phyloP scores from a whole-genome alignment of 2,888 invertebrate genomes.

The Timema cristinae region DNA sequence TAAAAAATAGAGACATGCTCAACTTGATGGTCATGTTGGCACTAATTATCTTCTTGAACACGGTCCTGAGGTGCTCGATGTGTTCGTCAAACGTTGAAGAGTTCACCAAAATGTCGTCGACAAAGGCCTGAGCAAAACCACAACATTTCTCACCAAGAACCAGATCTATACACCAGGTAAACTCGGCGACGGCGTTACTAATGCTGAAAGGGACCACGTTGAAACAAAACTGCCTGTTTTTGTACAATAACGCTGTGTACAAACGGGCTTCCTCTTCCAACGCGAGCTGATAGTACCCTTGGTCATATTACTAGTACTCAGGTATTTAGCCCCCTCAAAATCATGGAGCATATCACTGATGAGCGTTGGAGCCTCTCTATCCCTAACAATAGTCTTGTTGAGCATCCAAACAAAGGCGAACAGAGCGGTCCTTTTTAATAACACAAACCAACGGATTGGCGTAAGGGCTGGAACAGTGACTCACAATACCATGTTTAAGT shows the following conservation, averaged over 20 bases:
- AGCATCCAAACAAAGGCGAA: conserved; percentile 24
- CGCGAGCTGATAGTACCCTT: conserved; percentile 33
- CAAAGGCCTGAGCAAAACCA: neutral
- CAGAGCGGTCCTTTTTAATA: conserved; percentile 26
- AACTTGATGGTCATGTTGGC: conserved; percentile 13
- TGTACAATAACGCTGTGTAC: conserved; percentile 31
- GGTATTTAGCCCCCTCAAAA: too few species aligned
- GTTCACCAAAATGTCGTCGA: conserved; percentile 2
- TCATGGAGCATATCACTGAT: conserved; percentile 27
- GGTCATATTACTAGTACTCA: too few species aligned
- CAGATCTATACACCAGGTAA: neutral
- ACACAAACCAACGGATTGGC: conserved; percentile 6
- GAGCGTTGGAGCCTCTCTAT: conserved; percentile 27
- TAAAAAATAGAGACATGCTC: conserved; percentile 10
- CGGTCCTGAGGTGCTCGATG: neutral
- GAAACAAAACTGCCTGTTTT: conserved; percentile 27
- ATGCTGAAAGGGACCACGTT: conserved; percentile 29
- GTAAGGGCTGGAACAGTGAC: neutral
- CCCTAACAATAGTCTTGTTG: conserved; percentile 26
- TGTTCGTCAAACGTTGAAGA: conserved; percentile 6
- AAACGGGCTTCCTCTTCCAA: conserved; percentile 22
- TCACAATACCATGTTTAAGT: neutral
- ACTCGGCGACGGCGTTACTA: conserved; percentile 10
- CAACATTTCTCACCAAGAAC: neutral
- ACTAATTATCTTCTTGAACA: neutral